Evolutionary conservation across 2,888 invertebrate species (phyloP), one percentile per base, ranked within the genome.

Genomic region (Anticlea derivata): DNA sequence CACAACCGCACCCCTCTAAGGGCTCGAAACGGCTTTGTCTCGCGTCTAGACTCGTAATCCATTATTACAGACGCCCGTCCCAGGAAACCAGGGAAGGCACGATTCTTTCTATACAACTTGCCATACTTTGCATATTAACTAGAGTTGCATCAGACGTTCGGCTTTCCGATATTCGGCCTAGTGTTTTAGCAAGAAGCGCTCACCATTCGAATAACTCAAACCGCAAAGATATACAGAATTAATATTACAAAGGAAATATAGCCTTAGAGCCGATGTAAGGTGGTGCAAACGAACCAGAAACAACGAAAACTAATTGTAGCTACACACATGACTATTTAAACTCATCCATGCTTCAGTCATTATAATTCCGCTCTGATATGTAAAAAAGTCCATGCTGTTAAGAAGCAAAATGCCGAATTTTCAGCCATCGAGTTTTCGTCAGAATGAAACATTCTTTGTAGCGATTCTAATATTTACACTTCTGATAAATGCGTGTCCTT

Each of bases 31-130:
- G 78, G 81, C 83, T 86, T 85, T 83, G 86, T 85, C 83, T 83
- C 80, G 72, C 75, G 83, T 83, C 83, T 84, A 86, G 86, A 83
- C 86, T 82, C 78, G 83, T 86, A 87, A 87, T 88, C 86, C 85
- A 86, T 87, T 88, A 88, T 83, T 81, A 79, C 79, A 78, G 73
- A 78, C 81, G 75, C 81, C 75, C 71, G 73, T 70, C 72, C 67
- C 55, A 50, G 54, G 54, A 58, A 58, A 56, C 61, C 54, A 68
- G 73, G 77, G 78, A 78, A 81, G 73, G 70, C 66, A 72, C 72
- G 73, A 78, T 76, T 75, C 73, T 68, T 69, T 73, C 76, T 75
- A 79, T 80, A 76, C 49, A 52, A 49, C 53, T 50, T 69, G 70
- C 75, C 75, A 78, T 67, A 80, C 83, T 86, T 83, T 81, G 84